These are phyloP conservation scores for Aphaenogaster ashmeadi DNA, from an alignment of 1,140 invertebrate species.

Conservation along the genomic window DNA sequence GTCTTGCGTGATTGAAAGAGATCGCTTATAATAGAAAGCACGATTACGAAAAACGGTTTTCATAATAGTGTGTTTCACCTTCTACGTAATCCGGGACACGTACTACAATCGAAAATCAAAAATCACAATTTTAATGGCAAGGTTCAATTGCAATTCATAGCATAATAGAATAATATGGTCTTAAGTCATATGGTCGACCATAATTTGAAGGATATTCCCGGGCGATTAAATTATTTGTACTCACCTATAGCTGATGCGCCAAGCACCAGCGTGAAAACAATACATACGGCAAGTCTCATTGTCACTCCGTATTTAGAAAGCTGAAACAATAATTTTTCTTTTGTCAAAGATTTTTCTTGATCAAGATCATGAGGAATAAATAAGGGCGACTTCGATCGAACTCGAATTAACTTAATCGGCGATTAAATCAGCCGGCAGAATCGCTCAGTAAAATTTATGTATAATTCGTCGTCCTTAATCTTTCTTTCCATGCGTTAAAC, in stretches of 20 bases:
- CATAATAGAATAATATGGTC: neutral
- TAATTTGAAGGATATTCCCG: neutral
- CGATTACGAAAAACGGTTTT: conserved; percentile 46
- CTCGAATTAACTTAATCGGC: neutral
- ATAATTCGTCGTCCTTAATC: neutral
- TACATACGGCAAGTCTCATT: conserved; percentile 79
- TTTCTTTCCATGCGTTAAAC: neutral
- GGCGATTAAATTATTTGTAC: conserved; percentile 66
- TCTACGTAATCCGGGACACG: conserved; percentile 75
- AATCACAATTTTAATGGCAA: conserved; percentile 43
- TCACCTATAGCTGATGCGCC: conserved; percentile 82
- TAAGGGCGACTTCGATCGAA: neutral
- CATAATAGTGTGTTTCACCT: conserved; percentile 74
- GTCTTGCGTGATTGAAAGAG: conserved; percentile 24
- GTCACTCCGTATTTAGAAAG: conserved; percentile 67
- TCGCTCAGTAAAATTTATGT: neutral
- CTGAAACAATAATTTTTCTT: conserved; percentile 34
- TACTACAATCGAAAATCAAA: conserved; percentile 78
- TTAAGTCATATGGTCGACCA: neutral
- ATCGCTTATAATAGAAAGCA: conserved; percentile 36
- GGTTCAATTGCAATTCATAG: neutral
- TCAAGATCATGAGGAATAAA: neutral
- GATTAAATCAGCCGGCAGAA: neutral
- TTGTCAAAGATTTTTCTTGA: neutral
- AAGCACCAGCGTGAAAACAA: conserved; percentile 78